Percentiles rank a stretch among this genome's conserved stretches.
These are phyloP conservation scores for Malurus leucopterus DNA, from an alignment of 2,797 vertebrate species.

Conservation along the genomic window DNA sequence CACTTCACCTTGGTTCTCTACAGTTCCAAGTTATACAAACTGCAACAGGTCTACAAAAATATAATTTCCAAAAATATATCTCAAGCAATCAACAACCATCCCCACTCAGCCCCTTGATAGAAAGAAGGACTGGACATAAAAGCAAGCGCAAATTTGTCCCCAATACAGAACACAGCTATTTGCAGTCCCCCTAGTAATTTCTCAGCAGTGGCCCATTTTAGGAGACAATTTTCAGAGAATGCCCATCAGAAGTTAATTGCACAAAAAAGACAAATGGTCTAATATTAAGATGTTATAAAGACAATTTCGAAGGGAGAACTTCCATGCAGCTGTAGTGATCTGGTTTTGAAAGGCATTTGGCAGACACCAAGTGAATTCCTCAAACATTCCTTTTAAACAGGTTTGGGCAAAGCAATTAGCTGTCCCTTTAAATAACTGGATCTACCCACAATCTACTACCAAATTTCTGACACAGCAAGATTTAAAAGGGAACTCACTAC, in stretches of 20 bases:
- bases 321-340: not conserved
- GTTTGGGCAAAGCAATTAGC: not conserved
- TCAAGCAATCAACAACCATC: not conserved
- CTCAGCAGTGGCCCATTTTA: not conserved
- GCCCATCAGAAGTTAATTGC: not conserved
- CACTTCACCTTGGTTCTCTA: not conserved
- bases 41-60: accelerated
- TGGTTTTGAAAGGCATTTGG: not conserved
- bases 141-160: not conserved
- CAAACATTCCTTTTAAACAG: not conserved
- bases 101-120: not conserved
- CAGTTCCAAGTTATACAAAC: not conserved
- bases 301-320: not conserved
- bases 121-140: not conserved
- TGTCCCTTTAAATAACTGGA: not conserved
- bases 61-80: not conserved
- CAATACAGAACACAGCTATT: not conserved
- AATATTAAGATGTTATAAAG: not conserved
- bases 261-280: not conserved
- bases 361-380: not conserved
- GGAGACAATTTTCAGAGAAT: not conserved
- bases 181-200: not conserved
- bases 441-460: no score
- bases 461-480: not conserved
- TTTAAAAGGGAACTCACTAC: not conserved